phyloP scores from a whole-genome alignment of 2,888 invertebrate genomes.

The Drosophila colorata region DNA sequence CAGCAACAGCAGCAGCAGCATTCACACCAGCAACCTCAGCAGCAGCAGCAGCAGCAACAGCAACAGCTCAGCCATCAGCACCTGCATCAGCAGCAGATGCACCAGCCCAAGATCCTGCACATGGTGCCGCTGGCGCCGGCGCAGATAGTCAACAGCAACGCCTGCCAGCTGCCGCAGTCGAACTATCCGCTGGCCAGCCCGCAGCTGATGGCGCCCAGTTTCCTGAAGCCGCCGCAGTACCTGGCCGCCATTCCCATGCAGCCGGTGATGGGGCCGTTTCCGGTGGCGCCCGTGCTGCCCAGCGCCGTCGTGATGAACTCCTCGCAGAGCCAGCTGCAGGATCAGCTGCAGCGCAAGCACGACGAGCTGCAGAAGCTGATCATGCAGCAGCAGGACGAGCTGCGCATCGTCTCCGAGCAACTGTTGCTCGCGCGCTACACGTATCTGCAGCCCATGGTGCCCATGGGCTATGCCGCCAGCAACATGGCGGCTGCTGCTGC shows the following conservation, averaged over 20 bases:
- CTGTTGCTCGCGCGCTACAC: constrained; percentile 92
- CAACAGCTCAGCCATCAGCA: constrained; percentile 56
- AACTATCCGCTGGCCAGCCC: constrained; percentile 86
- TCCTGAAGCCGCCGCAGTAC: constrained; percentile 86
- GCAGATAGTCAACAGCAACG: constrained; percentile 73
- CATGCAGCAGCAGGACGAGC: constrained; percentile 93
- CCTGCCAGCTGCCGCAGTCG: constrained; percentile 86
- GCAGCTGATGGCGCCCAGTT: constrained; percentile 81
- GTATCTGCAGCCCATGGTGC: constrained; percentile 86
- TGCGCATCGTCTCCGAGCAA: constrained; percentile 94
- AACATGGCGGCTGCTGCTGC: constrained; percentile 50
- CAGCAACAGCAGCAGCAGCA: constrained; percentile 47
- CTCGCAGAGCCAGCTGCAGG: constrained; percentile 88
- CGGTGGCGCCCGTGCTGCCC: constrained; percentile 86
- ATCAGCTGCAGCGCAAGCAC: constrained; percentile 92
- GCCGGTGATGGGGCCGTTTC: constrained; percentile 86
- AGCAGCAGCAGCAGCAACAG: constrained; percentile 43
- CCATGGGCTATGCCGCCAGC: constrained; percentile 67
- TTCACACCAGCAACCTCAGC: constrained; percentile 55
- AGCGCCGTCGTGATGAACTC: constrained; percentile 86
- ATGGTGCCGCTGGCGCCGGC: constrained; percentile 69
- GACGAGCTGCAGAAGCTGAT: constrained; percentile 94
- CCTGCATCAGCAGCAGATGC: constrained; percentile 69
- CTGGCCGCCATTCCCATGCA: constrained; percentile 87
- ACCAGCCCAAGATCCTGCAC: constrained; percentile 66